A percentile compares a stretch with the other conserved stretches of the same genome.
phyloP scores from a whole-genome alignment of 2,888 invertebrate genomes.

The Escarpia spicata region DNA sequence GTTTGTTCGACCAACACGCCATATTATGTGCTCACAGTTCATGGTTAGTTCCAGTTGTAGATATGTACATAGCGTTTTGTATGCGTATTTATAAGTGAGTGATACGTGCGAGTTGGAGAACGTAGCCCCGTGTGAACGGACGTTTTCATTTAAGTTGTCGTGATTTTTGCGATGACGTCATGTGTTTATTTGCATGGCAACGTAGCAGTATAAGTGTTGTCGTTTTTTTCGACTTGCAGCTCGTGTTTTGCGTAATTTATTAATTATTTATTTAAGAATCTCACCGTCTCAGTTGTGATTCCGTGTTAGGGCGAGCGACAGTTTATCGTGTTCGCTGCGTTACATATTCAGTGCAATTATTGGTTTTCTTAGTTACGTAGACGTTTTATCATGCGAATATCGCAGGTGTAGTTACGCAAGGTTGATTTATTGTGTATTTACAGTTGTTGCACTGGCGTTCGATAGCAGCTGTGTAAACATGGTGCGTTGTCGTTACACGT shows the following conservation, averaged over 20 bases:
- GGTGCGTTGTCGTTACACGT: slow-evolving; percentile 4
- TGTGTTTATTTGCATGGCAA: slow-evolving; percentile 11
- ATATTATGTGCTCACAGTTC: neutral
- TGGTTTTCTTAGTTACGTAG: neutral
- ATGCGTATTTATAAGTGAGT: neutral
- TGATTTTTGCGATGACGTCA: neutral
- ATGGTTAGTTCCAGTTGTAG: slow-evolving; percentile 5
- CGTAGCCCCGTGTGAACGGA: neutral
- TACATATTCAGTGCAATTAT: slow-evolving; percentile 11
- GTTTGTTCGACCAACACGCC: neutral
- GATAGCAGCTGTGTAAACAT: neutral
- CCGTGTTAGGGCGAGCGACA: slow-evolving; percentile 2
- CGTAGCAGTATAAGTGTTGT: neutral
- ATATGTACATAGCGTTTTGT: slow-evolving; percentile 16
- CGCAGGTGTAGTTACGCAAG: slow-evolving; percentile 16
- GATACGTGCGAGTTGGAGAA: neutral
- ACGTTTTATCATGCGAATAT: neutral
- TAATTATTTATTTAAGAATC: slow-evolving; percentile 12
- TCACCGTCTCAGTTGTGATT: neutral
- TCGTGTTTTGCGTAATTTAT: neutral
- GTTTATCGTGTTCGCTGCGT: neutral
- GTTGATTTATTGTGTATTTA: neutral
- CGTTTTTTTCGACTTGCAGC: neutral
- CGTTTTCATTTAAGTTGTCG: neutral
- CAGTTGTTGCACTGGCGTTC: neutral